These are phyloP conservation scores for Perccottus glenii DNA, from an alignment of 2,113 vertebrate genomes.

Conservation along the genomic window DNA sequence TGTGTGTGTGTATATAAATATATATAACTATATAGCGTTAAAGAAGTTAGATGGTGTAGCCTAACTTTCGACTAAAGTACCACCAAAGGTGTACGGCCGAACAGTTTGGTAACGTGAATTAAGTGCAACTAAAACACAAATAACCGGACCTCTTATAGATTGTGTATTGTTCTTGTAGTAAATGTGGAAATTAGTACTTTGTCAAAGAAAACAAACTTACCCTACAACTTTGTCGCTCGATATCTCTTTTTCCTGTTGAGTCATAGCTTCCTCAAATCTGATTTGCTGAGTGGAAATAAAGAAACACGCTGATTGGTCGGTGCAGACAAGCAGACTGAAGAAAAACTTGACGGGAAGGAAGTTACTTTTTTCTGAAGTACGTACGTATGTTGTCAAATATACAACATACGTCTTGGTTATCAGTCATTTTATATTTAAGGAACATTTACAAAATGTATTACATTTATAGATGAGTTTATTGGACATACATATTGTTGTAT, in stretches of 20 bases:
- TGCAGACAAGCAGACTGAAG: constrained; percentile 1
- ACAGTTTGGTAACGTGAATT: background rate
- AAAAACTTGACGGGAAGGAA: constrained; percentile 57
- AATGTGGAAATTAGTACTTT: background rate
- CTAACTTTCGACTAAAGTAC: constrained; percentile 13
- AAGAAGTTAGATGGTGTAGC: too few species aligned
- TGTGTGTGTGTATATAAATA: too few species aligned
- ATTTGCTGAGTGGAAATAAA: constrained; percentile 54
- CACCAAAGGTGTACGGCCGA: background rate
- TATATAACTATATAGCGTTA: too few species aligned
- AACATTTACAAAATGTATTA: too few species aligned
- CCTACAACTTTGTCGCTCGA: constrained; percentile 63
- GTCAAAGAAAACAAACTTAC: constrained; percentile 59
- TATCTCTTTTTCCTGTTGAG: constrained; percentile 53
- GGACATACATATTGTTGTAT: too few species aligned
- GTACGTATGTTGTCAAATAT: background rate
- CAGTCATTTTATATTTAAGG: background rate
- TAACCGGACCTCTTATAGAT: background rate
- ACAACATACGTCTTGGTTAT: too few species aligned
- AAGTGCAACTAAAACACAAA: background rate
- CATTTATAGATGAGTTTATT: too few species aligned
- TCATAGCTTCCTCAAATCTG: constrained; percentile 11
- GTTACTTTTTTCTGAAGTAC: constrained; percentile 7
- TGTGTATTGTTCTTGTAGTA: background rate
- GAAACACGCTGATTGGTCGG: constrained; percentile 48